phyloP scores from a whole-genome alignment of 1,140 invertebrate genomes.

The Nautilus pompilius region DNA sequence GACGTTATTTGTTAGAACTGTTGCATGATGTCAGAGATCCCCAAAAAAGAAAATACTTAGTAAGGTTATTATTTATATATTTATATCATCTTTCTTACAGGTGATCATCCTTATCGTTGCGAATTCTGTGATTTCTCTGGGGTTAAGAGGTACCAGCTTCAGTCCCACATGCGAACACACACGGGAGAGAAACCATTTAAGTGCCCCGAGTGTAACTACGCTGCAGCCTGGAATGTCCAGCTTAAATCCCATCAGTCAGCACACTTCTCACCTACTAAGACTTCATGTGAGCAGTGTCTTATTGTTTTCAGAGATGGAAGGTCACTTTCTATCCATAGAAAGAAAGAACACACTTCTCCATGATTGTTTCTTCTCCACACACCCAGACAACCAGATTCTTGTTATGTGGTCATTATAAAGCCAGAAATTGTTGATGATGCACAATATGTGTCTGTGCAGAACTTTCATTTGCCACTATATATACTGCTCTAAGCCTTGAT shows the following conservation, averaged over 20 bases:
- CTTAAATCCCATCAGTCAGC: conserved; percentile 12
- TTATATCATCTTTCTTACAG: no score
- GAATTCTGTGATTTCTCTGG: conserved; percentile 13
- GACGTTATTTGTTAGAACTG: no score
- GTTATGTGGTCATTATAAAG: no score
- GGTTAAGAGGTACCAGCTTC: conserved; percentile 12
- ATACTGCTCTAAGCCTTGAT: no score
- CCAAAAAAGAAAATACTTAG: no score
- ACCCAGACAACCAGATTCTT: no score
- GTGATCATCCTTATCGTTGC: conserved; percentile 9
- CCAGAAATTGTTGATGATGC: no score
- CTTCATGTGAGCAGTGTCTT: conserved; percentile 6
- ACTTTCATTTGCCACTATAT: no score
- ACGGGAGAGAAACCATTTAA: conserved; percentile 19
- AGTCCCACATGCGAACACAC: conserved; percentile 15
- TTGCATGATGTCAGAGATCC: no score
- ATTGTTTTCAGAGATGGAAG: conserved; percentile 12
- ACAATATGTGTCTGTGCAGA: no score
- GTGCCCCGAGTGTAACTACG: conserved; percentile 14
- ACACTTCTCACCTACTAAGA: not conserved
- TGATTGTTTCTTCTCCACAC: no score
- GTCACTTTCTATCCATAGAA: conserved; percentile 6
- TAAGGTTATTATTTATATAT: no score
- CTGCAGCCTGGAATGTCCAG: conserved; percentile 19
- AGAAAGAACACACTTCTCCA: conserved; percentile 10